phyloP scores from a whole-genome alignment of 2,113 vertebrate genomes.

The Sigmodon hispidus region DNA sequence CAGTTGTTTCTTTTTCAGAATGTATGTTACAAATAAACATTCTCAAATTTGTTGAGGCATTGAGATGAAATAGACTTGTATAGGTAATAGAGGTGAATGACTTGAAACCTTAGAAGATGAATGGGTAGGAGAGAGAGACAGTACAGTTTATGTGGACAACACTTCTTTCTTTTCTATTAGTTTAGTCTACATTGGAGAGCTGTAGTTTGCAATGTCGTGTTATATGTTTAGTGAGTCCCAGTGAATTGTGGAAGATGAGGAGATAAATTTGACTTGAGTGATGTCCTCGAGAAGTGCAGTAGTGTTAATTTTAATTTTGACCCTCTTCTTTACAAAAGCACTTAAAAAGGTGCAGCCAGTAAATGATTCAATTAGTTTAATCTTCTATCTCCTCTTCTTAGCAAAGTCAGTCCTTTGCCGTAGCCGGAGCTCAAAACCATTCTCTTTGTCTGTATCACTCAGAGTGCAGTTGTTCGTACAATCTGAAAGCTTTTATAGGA shows the following conservation, averaged over 20 bases:
- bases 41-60: background rate
- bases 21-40: constrained; percentile 3
- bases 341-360: constrained; percentile 49
- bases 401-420: background rate
- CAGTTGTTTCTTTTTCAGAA: constrained; percentile 23
- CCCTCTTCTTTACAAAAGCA: constrained; percentile 58
- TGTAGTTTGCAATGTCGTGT: constrained; percentile 39
- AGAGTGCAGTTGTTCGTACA: background rate
- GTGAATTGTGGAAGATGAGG: constrained; percentile 51
- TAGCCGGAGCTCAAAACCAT: background rate
- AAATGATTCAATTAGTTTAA: constrained; percentile 69
- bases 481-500: constrained; percentile 20
- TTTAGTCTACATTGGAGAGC: constrained; percentile 43
- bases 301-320: constrained; percentile 64
- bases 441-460: background rate
- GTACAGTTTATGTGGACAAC: background rate
- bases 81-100: background rate
- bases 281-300: constrained; percentile 49
- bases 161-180: background rate
- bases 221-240: constrained; percentile 58
- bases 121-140: background rate
- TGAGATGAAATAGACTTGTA: background rate
- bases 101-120: background rate
- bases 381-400: constrained; percentile 55
- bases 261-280: constrained; percentile 51